Evolutionary conservation across 64 coral and sea anemone genomes (phyloP).

Genomic region (Actinia equina): DNA sequence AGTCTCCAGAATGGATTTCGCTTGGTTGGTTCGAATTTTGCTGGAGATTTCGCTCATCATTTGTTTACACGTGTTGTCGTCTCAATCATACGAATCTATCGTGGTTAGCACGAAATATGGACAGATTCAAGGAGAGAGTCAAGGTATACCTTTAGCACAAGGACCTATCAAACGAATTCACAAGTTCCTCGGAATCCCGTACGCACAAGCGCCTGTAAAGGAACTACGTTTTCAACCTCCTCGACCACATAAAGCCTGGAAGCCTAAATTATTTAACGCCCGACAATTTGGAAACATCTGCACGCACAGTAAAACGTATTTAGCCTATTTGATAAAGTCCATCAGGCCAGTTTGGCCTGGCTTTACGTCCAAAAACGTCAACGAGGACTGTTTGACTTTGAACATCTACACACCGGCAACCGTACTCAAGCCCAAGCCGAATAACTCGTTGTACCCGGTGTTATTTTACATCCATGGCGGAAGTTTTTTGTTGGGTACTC

Average conservation of each 20-base stretch:
- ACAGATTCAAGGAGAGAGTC: slow-evolving; percentile 39
- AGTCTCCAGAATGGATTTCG: neutral
- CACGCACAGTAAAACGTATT: neutral
- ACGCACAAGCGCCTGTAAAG: slow-evolving; percentile 62
- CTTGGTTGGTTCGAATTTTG: neutral
- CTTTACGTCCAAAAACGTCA: slow-evolving; percentile 34
- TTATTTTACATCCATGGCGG: slow-evolving; percentile 89
- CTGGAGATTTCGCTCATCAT: neutral
- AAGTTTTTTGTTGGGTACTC: slow-evolving; percentile 59
- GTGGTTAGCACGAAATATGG: slow-evolving; percentile 61
- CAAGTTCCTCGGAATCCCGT: slow-evolving; percentile 81
- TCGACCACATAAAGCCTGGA: slow-evolving; percentile 46
- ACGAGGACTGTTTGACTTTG: slow-evolving; percentile 84
- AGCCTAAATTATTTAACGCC: slow-evolving; percentile 54
- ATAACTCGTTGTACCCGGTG: slow-evolving; percentile 40
- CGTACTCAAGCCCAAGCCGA: neutral
- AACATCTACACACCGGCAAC: slow-evolving; percentile 62
- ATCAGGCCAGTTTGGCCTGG: slow-evolving; percentile 49
- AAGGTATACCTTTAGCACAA: slow-evolving; percentile 17
- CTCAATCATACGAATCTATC: slow-evolving; percentile 1
- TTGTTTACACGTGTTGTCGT: slow-evolving; percentile 8
- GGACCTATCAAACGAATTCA: slow-evolving; percentile 32
- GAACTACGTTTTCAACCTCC: slow-evolving; percentile 70
- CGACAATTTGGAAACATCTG: slow-evolving; percentile 63
- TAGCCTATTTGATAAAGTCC: slow-evolving; percentile 17